Evolutionary conservation across 2,888 invertebrate species (phyloP).

Genomic region (Trimorus sp.): DNA sequence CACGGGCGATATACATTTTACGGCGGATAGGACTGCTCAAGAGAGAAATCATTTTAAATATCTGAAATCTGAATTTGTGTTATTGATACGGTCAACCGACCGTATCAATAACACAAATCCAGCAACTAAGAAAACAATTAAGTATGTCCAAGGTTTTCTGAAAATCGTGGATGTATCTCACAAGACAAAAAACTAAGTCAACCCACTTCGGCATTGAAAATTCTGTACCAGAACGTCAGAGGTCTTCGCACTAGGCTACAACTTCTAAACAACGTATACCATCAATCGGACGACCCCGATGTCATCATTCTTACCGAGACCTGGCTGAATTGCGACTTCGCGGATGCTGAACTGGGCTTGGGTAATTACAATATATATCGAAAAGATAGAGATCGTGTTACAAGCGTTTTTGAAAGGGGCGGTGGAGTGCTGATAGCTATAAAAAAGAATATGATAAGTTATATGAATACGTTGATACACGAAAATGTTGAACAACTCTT

Average conservation of each 20-base stretch:
- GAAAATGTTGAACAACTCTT: background rate
- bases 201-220: background rate
- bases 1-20: background rate
- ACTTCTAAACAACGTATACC: background rate
- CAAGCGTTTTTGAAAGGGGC: background rate
- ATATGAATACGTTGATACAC: background rate
- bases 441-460: background rate
- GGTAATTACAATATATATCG: background rate
- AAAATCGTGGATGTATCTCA: background rate
- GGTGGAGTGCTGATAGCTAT: background rate
- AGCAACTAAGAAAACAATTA: background rate
- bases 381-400: background rate
- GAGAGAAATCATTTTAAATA: background rate
- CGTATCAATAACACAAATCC: background rate
- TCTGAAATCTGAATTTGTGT: background rate
- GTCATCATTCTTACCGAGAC: background rate
- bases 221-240: background rate
- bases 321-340: background rate
- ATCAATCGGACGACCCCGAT: background rate
- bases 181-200: background rate
- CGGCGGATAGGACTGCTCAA: background rate
- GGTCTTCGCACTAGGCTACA: background rate
- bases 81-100: too few relatives aligned
- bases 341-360: background rate
- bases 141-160: background rate